Evolutionary conservation across 2,113 vertebrate genomes (phyloP), one percentile per base, ranked within the genome.

Genomic region (Pandion haliaetus): DNA sequence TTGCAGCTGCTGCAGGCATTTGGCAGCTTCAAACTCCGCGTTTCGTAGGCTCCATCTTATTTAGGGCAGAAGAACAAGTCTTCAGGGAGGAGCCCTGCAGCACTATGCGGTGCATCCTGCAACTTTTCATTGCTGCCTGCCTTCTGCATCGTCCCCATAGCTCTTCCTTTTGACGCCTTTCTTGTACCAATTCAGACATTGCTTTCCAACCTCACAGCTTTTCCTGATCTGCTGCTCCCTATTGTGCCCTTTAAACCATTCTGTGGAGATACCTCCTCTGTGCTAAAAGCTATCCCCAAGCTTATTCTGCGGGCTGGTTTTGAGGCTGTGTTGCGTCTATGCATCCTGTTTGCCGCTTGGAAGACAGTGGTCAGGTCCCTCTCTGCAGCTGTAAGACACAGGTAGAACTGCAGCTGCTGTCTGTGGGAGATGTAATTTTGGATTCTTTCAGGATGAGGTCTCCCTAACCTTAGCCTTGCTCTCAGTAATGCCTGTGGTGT

Each of bases 401-500:
- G 72, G 36, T 73, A 61, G 52, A 78, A 66, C 47, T 76, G 61
- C 73, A 91, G 61, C 65, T 92, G 54, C 62, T 57, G 26, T 67
- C 74, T 3, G 2, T 4, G 2, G 32, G 73, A 87, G 78, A 87
- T 70, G 19, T 5, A 82, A 89, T 89, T 97, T 89, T 23, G 58
- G 81, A 66, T 97, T 65, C 36, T 89, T 95, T 85, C 52, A 65
- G 93, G 57, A 38, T 89, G 91, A 97, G 16, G 52, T 76, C 74
- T 85, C 34, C 82, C 45, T 89, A 85, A 87, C 88, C 86, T 93
- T 93, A 77, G 79, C n/a, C 57, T 94, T 79, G 70, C 86, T 80
- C 40, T 85, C 65, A 67, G 73, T 63, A 82, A 85, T 58, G 57
- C 63, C n/a, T 84, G 86, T 70, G 95, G 88, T 85, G 23, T 82